Evolutionary conservation across 2,113 vertebrate genomes (phyloP).

Genomic region (Saccopteryx bilineata): DNA sequence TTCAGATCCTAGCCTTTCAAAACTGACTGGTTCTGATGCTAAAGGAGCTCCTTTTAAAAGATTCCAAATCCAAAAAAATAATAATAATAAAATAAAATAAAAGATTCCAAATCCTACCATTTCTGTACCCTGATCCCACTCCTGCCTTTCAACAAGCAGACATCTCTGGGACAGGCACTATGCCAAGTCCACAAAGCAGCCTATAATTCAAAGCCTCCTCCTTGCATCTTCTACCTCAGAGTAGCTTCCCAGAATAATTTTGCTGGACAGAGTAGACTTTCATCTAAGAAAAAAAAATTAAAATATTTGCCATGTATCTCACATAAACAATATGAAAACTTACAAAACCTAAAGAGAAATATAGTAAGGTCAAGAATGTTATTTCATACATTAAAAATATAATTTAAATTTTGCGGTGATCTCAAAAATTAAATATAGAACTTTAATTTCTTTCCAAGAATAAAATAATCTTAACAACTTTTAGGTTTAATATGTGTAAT

Average conservation of each 20-base stretch:
- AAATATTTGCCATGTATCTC: neutral
- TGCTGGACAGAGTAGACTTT: neutral
- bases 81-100: neutral
- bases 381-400: slow-evolving; percentile 31
- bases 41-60: neutral
- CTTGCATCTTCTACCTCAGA: neutral
- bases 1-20: slow-evolving; percentile 27
- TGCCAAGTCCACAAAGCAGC: neutral
- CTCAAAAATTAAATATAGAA: slow-evolving; percentile 43
- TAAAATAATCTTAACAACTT: slow-evolving; percentile 24
- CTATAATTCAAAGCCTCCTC: slow-evolving; percentile 35
- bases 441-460: slow-evolving; percentile 54
- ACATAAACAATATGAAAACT: neutral
- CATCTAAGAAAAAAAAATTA: neutral
- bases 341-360: slow-evolving; percentile 43
- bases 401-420: neutral
- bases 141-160: neutral
- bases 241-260: slow-evolving; percentile 43
- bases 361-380: neutral
- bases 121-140: neutral
- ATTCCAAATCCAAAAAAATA: neutral
- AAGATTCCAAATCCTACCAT: slow-evolving; percentile 18
- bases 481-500: slow-evolving; percentile 37
- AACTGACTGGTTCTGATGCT: neutral
- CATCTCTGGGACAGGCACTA: neutral